Conservation (phyloP, 2,797 vertebrate species). For the Naso thynnoides region DNA sequence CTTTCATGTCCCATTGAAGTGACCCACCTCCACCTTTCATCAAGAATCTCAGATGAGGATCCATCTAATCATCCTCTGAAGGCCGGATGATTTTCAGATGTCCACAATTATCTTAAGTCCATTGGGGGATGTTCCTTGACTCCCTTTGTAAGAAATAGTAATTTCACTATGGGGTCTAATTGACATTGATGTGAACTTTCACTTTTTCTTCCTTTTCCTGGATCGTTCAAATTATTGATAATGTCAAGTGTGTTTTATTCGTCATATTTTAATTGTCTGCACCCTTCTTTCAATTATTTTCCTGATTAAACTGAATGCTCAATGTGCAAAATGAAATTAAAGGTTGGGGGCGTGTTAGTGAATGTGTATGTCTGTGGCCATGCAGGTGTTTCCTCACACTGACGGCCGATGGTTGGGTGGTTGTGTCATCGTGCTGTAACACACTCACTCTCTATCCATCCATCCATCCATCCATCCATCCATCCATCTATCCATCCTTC, state of each 20-base stretch:
- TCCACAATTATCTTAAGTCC: background rate
- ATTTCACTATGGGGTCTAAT: background rate
- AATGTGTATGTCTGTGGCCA: too few relatives aligned
- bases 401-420: too few relatives aligned
- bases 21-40: background rate
- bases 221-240: background rate
- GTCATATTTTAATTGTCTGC: background rate
- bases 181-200: background rate
- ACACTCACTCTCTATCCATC: too few relatives aligned
- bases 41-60: background rate
- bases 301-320: background rate
- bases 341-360: too few relatives aligned
- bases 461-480: too few relatives aligned
- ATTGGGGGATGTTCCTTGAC: background rate
- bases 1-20: background rate
- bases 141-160: background rate
- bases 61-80: background rate
- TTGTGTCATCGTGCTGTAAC: too few relatives aligned
- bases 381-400: background rate
- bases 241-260: background rate
- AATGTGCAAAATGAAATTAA: background rate
- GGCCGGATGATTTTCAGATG: background rate
- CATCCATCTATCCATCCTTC: background rate
- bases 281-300: background rate
- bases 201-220: background rate